Conservation (phyloP, 2,113 vertebrate genomes). For the Myotis lucifugus region DNA sequence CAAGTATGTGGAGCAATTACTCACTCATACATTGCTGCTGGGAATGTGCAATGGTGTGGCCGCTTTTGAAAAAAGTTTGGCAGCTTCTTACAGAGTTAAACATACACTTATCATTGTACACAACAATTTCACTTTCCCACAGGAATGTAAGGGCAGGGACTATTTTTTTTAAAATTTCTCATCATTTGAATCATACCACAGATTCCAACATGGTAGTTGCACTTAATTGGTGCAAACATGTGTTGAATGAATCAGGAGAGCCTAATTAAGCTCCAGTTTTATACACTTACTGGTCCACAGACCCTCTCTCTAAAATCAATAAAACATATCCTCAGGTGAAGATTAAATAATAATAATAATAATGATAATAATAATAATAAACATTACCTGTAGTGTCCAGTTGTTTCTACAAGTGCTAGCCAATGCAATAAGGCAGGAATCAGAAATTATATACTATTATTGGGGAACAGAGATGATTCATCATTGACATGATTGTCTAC, state of each 20-base stretch:
- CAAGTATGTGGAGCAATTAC: background rate
- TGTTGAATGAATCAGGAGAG: background rate
- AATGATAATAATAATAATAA: background rate
- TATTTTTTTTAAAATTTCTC: background rate
- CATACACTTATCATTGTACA: background rate
- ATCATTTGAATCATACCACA: background rate
- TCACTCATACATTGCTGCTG: background rate
- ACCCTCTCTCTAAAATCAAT: background rate
- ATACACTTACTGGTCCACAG: background rate
- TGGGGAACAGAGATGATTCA: background rate
- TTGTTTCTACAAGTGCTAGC: background rate
- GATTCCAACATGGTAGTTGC: background rate
- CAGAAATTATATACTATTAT: background rate
- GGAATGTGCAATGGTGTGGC: background rate
- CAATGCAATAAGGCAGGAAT: background rate
- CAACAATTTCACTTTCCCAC: background rate
- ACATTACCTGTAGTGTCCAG: background rate
- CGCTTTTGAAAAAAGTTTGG: background rate
- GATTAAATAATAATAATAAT: too few species aligned
- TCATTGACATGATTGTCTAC: background rate
- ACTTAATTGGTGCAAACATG: background rate
- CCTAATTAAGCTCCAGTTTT: background rate
- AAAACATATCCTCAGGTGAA: background rate
- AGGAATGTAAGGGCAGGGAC: background rate
- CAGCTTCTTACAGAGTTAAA: background rate